A percentile compares a stretch with the other conserved stretches of the same genome.
These are phyloP conservation scores for Fistularia tabacaria DNA, from an alignment of 2,797 vertebrate species.

Conservation along the genomic window DNA sequence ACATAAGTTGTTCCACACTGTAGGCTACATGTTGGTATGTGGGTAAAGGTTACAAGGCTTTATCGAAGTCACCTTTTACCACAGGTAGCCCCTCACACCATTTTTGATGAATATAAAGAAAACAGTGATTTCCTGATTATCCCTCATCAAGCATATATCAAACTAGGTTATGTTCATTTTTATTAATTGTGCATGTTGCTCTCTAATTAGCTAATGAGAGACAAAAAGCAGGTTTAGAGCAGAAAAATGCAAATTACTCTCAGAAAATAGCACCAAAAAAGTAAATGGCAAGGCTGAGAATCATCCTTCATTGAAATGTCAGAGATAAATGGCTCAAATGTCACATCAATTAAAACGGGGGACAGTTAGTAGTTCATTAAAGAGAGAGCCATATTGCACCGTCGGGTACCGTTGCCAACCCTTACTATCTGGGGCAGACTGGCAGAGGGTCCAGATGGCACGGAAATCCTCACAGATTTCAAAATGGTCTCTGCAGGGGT, in stretches of 20 bases:
- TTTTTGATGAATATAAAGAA: conserved; percentile 70
- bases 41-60: conserved; percentile 75
- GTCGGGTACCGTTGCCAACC: conserved; percentile 79
- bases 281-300: conserved; percentile 79
- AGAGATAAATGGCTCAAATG: conserved; percentile 83
- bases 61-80: conserved; percentile 73
- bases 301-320: conserved; percentile 81
- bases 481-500: conserved; percentile 79
- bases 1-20: conserved; percentile 78
- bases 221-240: conserved; percentile 75
- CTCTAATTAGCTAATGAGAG: conserved; percentile 76
- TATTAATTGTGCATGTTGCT: conserved; percentile 75
- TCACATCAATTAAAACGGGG: conserved; percentile 82
- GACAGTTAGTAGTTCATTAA: conserved; percentile 82
- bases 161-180: conserved; percentile 76
- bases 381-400: conserved; percentile 81
- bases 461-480: conserved; percentile 79
- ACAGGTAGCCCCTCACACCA: conserved; percentile 68
- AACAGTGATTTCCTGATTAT: conserved; percentile 71
- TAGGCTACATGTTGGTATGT: conserved; percentile 76
- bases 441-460: conserved; percentile 80
- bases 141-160: conserved; percentile 72
- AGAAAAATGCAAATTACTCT: conserved; percentile 76
- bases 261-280: conserved; percentile 78
- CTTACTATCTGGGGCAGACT: conserved; percentile 80